A percentile compares a stretch with the other conserved stretches of the same genome.
Evolutionary conservation across 2,888 invertebrate species (phyloP).

Genomic region (Amiota communis): DNA sequence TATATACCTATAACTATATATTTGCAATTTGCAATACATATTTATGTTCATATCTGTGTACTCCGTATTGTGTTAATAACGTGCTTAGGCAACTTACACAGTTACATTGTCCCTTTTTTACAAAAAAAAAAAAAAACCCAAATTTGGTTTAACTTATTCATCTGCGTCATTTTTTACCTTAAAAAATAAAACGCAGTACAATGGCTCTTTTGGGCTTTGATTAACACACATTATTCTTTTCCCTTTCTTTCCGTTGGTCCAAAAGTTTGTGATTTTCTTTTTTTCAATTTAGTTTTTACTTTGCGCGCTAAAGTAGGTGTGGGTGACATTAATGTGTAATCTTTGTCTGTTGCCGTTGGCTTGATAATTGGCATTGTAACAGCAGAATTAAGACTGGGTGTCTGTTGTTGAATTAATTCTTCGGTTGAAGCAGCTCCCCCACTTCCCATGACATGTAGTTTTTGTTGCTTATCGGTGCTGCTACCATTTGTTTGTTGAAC

Average conservation of each 20-base stretch:
- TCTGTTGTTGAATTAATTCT: conserved; percentile 27
- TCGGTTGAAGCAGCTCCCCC: conserved; percentile 35
- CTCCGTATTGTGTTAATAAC: too few species aligned
- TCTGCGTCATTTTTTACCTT: too few species aligned
- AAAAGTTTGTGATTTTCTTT: conserved; percentile 52
- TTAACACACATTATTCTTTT: too few species aligned
- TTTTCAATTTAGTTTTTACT: conserved; percentile 69
- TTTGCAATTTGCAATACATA: too few species aligned
- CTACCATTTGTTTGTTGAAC: conserved; percentile 52
- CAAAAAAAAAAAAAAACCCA: too few species aligned
- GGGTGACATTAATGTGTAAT: conserved; percentile 52
- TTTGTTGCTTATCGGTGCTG: conserved; percentile 13
- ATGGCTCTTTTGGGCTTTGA: too few species aligned
- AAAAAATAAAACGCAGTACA: too few species aligned
- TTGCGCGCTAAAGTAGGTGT: conserved; percentile 73
- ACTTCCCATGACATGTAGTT: conserved; percentile 27
- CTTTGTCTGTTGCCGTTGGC: conserved; percentile 7
- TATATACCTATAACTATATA: too few species aligned
- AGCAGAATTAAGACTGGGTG: conserved; percentile 21
- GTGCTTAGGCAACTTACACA: too few species aligned
- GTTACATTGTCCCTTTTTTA: too few species aligned
- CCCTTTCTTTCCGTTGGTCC: neutral
- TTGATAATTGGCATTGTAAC: conserved; percentile 37
- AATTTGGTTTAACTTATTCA: too few species aligned
- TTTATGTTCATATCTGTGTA: too few species aligned